Conservation (phyloP, 2,888 invertebrate genomes). For the Noctua comes region DNA sequence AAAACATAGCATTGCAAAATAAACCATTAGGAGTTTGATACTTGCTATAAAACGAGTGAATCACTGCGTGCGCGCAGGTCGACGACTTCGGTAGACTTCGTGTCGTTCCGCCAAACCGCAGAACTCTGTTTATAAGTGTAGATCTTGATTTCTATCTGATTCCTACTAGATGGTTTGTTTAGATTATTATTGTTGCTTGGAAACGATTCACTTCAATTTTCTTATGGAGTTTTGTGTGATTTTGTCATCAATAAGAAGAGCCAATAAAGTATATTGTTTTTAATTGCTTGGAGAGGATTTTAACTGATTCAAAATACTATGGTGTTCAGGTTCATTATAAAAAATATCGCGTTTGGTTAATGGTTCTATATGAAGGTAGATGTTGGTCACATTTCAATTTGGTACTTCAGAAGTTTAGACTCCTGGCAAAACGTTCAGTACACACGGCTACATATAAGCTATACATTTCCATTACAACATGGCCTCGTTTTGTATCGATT, state of each 20-base stretch:
- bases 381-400: background rate
- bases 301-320: background rate
- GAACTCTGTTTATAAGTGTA: slow-evolving; percentile 47
- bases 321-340: too few species aligned
- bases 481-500: background rate
- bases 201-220: slow-evolving; percentile 16
- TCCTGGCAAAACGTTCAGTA: background rate
- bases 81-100: slow-evolving; percentile 60
- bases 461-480: too few species aligned
- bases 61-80: slow-evolving; percentile 59
- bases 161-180: slow-evolving; percentile 47
- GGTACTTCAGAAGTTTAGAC: background rate
- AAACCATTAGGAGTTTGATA: slow-evolving; percentile 61
- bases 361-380: background rate
- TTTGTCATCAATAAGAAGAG: background rate
- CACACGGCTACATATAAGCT: too few species aligned
- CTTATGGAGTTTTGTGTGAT: background rate
- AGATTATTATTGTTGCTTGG: slow-evolving; percentile 6
- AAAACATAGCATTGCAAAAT: slow-evolving; percentile 42
- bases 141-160: slow-evolving; percentile 58
- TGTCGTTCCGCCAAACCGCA: slow-evolving; percentile 63
- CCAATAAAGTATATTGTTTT: background rate
- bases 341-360: background rate
- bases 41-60: slow-evolving; percentile 58
- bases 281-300: background rate